phyloP scores from a whole-genome alignment of 2,113 vertebrate species.

The Arvicanthis niloticus region DNA sequence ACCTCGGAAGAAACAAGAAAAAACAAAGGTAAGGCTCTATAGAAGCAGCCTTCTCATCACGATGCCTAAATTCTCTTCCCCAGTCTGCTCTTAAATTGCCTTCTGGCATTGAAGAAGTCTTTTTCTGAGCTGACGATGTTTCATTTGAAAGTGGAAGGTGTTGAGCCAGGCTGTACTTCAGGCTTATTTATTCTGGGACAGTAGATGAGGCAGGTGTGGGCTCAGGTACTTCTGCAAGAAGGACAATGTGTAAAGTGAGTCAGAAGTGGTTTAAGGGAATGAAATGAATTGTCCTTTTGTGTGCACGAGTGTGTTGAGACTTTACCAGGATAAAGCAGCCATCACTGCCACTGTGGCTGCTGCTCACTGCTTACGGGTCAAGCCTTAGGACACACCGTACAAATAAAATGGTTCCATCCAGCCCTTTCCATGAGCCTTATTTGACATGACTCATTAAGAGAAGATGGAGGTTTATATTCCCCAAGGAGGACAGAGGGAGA shows the following conservation, averaged over 20 bases:
- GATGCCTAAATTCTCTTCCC: not conserved
- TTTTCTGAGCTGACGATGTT: not conserved
- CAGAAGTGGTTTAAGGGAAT: not conserved
- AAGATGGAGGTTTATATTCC: not conserved
- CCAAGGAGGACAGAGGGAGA: not conserved
- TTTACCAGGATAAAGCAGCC: not conserved
- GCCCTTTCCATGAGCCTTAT: not conserved
- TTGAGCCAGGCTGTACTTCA: not conserved
- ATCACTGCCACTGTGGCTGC: rapidly evolving
- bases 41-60: not conserved
- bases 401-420: not conserved
- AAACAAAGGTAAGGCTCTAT: not conserved
- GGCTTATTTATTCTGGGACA: not conserved
- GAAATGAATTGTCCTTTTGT: not conserved
- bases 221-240: not conserved
- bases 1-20: not conserved
- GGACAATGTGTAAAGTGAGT: not conserved
- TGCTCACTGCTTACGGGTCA: not conserved
- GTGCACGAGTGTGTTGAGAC: not conserved
- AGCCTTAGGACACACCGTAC: not conserved
- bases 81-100: not conserved
- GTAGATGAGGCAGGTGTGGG: not conserved
- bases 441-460: not conserved
- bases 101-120: not conserved
- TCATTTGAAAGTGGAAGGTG: not conserved